Percentiles rank a stretch among this genome's conserved stretches.
phyloP scores from a whole-genome alignment of 2,797 vertebrate genomes.

The Cynopterus sphinx region DNA sequence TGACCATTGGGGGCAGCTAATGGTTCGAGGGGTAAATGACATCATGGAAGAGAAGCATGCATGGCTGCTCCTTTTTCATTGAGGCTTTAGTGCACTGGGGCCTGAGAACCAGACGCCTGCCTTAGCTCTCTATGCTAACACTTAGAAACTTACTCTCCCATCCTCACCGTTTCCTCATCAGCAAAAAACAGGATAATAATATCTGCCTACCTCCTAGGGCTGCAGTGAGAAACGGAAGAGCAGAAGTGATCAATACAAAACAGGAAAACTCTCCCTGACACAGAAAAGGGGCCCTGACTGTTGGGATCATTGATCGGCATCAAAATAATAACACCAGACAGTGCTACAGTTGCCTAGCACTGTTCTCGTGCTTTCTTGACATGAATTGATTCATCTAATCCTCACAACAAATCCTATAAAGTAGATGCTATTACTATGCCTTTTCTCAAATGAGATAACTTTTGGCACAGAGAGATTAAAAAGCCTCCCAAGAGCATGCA shows the following conservation, averaged over 20 bases:
- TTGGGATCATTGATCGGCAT: neutral
- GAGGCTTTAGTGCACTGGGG: neutral
- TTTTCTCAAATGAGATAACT: neutral
- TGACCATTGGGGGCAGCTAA: neutral
- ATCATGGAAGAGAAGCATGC: neutral
- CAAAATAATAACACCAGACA: neutral
- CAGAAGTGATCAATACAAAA: accelerated
- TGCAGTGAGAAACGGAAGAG: neutral
- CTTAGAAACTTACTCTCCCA: neutral
- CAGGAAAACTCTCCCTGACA: neutral
- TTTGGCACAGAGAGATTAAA: neutral
- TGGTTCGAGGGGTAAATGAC: neutral
- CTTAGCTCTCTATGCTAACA: neutral
- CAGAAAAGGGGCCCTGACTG: neutral
- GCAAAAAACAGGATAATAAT: neutral
- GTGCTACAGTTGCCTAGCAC: neutral
- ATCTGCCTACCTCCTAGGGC: neutral
- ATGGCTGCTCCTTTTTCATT: neutral
- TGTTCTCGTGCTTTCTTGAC: accelerated
- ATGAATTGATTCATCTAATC: neutral
- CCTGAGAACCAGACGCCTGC: neutral
- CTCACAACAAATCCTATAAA: neutral
- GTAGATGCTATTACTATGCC: neutral
- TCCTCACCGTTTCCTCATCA: neutral
- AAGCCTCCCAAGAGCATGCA: neutral